Conservation (phyloP, 2,888 invertebrate species). For the Drosophila siamana region DNA sequence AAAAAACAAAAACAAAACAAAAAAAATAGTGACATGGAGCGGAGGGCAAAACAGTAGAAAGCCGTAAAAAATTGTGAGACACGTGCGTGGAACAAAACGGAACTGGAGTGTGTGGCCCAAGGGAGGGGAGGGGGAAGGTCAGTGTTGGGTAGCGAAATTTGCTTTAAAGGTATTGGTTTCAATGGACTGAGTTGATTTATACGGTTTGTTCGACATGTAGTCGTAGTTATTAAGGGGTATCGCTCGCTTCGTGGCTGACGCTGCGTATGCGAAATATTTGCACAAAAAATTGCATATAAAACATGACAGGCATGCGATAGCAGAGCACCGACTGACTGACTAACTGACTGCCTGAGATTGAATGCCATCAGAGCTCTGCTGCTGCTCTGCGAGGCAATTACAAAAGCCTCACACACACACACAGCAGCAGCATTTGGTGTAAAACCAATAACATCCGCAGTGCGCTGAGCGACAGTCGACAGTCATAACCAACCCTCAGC, state of each 20-base stretch:
- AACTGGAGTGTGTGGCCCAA: constrained; percentile 4
- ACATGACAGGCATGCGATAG: constrained; percentile 27
- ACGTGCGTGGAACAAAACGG: constrained; percentile 65
- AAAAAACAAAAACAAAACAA: constrained; percentile 6
- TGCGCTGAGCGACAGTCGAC: constrained; percentile 25
- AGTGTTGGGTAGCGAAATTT: background rate
- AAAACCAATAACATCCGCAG: constrained; percentile 63
- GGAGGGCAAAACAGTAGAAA: constrained; percentile 26
- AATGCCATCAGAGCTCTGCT: constrained; percentile 43
- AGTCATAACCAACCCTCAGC: constrained; percentile 35
- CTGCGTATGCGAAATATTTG: constrained; percentile 49
- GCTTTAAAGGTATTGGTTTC: constrained; percentile 28
- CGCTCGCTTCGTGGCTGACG: background rate
- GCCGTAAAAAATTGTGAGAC: constrained; percentile 68
- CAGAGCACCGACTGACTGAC: no score
- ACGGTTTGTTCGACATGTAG: background rate
- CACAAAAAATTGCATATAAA: constrained; percentile 32
- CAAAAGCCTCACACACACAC: constrained; percentile 27
- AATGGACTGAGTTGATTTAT: constrained; percentile 26
- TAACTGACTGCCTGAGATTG: background rate
- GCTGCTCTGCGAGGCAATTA: constrained; percentile 44
- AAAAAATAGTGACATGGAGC: constrained; percentile 1
- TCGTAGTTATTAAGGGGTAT: constrained; percentile 9
- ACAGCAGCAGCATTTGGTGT: constrained; percentile 28
- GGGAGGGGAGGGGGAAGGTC: background rate